phyloP scores from a whole-genome alignment of 2,113 vertebrate species.

The pig (Sus scrofa) region DNA sequence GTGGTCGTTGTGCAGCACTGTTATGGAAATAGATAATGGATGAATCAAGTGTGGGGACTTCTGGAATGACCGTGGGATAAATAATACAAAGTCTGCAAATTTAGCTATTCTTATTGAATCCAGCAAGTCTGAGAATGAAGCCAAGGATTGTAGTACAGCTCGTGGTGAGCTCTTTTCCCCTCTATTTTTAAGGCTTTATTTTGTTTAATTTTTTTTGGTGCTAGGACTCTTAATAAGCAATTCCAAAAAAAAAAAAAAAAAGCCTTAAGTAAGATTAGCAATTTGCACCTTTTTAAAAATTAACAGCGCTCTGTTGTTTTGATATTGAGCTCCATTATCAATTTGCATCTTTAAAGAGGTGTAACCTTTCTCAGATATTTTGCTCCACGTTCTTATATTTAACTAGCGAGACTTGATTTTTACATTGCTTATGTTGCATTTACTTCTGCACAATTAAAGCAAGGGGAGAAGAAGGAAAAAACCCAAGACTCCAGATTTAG shows the following conservation, averaged over 20 bases:
- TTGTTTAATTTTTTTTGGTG: slow-evolving; percentile 79
- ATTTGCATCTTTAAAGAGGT: slow-evolving; percentile 87
- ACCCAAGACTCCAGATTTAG: slow-evolving; percentile 65
- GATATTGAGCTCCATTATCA: slow-evolving; percentile 82
- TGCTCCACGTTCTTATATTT: slow-evolving; percentile 83
- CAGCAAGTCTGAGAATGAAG: not conserved
- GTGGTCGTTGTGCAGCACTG: not conserved
- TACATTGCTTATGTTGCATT: slow-evolving; percentile 80
- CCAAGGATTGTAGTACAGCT: too few species aligned
- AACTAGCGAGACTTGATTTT: slow-evolving; percentile 82
- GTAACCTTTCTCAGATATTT: slow-evolving; percentile 84
- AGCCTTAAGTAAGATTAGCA: slow-evolving; percentile 85
- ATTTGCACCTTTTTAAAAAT: slow-evolving; percentile 87
- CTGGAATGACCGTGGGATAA: not conserved
- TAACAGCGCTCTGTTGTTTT: slow-evolving; percentile 87
- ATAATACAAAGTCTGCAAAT: not conserved
- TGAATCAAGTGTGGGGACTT: not conserved
- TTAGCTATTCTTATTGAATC: not conserved
- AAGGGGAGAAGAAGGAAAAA: slow-evolving; percentile 65
- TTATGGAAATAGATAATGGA: not conserved
- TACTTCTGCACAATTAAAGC: slow-evolving; percentile 77
- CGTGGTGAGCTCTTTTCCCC: not conserved
- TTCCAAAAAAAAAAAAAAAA: slow-evolving; percentile 75
- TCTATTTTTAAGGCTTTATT: slow-evolving; percentile 81
- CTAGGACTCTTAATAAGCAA: slow-evolving; percentile 80